phyloP scores from a whole-genome alignment of 2,797 vertebrate species.

The Bufotes viridis region DNA sequence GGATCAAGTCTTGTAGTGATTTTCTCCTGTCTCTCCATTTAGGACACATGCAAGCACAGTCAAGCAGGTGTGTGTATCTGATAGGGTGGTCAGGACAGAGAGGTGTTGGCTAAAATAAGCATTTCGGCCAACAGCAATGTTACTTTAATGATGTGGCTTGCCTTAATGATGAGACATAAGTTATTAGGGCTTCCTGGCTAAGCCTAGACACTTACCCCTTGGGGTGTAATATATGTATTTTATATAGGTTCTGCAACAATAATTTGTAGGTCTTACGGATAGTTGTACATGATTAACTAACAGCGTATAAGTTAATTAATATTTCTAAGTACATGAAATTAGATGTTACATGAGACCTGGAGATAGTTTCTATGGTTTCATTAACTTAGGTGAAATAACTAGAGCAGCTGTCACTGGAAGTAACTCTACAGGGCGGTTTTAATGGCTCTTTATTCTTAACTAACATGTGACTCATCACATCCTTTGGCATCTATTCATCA shows the following conservation, averaged over 20 bases:
- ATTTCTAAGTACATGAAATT: neutral
- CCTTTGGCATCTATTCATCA: constrained; percentile 9
- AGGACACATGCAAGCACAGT: no score
- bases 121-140: no score
- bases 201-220: neutral
- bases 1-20: no score
- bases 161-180: neutral
- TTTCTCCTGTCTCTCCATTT: no score
- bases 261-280: neutral
- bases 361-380: neutral
- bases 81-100: no score
- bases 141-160: no score
- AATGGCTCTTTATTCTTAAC: constrained; percentile 45
- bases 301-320: neutral
- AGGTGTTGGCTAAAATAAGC: no score
- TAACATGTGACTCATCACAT: constrained; percentile 24
- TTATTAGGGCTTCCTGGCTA: neutral
- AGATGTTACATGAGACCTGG: neutral
- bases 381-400: constrained; percentile 18
- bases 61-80: no score
- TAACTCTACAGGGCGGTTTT: constrained; percentile 40
- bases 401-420: constrained; percentile 41
- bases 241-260: neutral
- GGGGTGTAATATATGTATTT: neutral
- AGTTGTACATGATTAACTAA: neutral